Conservation (phyloP, 1,140 invertebrate species). For the Apolygus lucorum region DNA sequence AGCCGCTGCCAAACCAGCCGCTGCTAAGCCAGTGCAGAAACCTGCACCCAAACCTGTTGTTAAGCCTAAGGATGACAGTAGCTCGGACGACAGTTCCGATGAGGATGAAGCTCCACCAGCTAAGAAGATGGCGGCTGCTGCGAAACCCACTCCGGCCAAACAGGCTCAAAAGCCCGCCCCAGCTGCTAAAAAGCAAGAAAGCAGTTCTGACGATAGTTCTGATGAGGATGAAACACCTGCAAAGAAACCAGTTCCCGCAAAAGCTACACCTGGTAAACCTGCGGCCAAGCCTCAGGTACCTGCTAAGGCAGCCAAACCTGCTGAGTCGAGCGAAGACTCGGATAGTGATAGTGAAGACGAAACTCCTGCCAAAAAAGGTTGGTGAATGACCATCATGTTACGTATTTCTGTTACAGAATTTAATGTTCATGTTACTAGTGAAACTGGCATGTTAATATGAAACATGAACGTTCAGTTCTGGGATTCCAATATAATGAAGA, state of each 20-base stretch:
- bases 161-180: conserved; percentile 27
- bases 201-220: conserved; percentile 41
- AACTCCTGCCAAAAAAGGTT: conserved; percentile 23
- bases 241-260: conserved; percentile 26
- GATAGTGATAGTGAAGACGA: conserved; percentile 37
- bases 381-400: too few species aligned
- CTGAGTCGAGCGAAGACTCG: conserved; percentile 36
- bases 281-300: not conserved
- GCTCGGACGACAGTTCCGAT: conserved; percentile 28
- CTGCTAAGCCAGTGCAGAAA: conserved; percentile 31
- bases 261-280: not conserved
- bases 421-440: too few species aligned
- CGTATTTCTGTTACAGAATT: too few species aligned
- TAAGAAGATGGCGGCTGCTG: conserved; percentile 22
- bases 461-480: not conserved
- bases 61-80: conserved; percentile 22
- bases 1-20: conserved; percentile 28
- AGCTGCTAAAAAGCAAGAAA: conserved; percentile 40
- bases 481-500: too few species aligned
- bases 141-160: conserved; percentile 18
- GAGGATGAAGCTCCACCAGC: conserved; percentile 25
- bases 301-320: conserved; percentile 24
- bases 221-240: conserved; percentile 37
- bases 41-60: conserved; percentile 27
- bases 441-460: too few species aligned